These are phyloP conservation scores for Strigops habroptila DNA, from an alignment of 2,113 vertebrate genomes.

Conservation along the genomic window DNA sequence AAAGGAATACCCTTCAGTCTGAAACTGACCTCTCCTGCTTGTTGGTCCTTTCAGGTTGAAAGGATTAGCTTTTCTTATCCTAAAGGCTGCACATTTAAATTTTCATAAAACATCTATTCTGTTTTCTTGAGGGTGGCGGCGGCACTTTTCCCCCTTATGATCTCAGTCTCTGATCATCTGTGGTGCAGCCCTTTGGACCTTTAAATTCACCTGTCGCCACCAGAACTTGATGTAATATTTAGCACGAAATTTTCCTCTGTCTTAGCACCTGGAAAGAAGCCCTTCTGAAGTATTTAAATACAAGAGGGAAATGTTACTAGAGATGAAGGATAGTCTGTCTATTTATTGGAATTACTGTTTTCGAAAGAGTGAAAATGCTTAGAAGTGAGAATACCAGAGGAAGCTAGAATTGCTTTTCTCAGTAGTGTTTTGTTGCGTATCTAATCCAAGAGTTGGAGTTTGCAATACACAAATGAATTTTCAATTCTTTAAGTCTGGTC, in stretches of 20 bases:
- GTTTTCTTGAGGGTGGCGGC: not conserved
- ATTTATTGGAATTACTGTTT: not conserved
- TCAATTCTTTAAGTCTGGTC: not conserved
- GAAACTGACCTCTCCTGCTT: not conserved
- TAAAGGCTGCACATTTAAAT: too few species aligned
- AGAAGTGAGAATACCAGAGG: not conserved
- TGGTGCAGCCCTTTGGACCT: not conserved
- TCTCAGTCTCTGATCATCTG: not conserved
- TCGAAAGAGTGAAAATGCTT: not conserved
- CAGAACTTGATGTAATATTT: not conserved
- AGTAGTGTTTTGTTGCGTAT: rapidly evolving
- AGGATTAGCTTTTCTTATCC: not conserved
- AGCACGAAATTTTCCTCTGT: not conserved
- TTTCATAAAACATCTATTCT: rapidly evolving
- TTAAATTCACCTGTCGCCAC: not conserved
- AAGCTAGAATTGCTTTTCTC: not conserved
- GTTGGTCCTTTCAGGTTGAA: not conserved
- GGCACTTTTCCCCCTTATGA: rapidly evolving
- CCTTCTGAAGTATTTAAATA: not conserved
- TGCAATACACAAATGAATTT: not conserved
- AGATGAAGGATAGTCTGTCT: not conserved
- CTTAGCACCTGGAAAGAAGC: rapidly evolving
- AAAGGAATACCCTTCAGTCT: rapidly evolving
- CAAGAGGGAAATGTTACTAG: not conserved
- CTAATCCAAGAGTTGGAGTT: not conserved